phyloP scores from a whole-genome alignment of 2,888 invertebrate genomes.

The Noctua comes region DNA sequence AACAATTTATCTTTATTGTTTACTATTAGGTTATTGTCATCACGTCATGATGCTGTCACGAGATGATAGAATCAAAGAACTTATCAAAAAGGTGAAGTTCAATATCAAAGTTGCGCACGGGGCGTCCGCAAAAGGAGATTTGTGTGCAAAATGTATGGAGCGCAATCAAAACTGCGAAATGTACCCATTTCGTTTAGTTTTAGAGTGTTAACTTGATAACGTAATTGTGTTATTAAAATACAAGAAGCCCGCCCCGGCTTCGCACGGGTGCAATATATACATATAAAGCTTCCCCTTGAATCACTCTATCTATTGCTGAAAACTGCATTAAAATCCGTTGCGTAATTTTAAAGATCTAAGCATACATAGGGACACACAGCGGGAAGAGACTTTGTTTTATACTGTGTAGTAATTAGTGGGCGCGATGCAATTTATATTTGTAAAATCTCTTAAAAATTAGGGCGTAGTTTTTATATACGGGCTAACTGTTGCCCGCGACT shows the following conservation, averaged over 20 bases:
- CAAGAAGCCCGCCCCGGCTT: too few relatives aligned
- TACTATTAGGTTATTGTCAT: conserved; percentile 3
- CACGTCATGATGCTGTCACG: conserved; percentile 16
- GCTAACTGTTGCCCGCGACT: background rate
- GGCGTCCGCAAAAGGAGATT: background rate
- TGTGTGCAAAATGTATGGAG: conserved; percentile 31
- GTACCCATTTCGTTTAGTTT: background rate
- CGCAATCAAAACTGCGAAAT: background rate
- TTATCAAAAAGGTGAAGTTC: conserved; percentile 48
- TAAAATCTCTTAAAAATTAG: background rate
- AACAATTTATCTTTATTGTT: conserved; percentile 17
- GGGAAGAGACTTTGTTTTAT: too few relatives aligned
- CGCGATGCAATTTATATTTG: background rate
- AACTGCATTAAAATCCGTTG: too few relatives aligned
- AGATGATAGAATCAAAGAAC: conserved; percentile 15
- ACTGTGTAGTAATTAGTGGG: background rate
- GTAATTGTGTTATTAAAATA: background rate
- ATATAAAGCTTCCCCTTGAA: too few relatives aligned
- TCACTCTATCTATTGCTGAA: too few relatives aligned
- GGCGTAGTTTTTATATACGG: background rate
- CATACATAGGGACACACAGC: too few relatives aligned
- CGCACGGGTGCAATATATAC: too few relatives aligned
- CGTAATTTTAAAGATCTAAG: too few relatives aligned
- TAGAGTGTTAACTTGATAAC: background rate
- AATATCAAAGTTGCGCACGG: conserved; percentile 24